These are phyloP conservation scores for Orthosia incerta DNA, from an alignment of 2,888 invertebrate species.

Conservation along the genomic window DNA sequence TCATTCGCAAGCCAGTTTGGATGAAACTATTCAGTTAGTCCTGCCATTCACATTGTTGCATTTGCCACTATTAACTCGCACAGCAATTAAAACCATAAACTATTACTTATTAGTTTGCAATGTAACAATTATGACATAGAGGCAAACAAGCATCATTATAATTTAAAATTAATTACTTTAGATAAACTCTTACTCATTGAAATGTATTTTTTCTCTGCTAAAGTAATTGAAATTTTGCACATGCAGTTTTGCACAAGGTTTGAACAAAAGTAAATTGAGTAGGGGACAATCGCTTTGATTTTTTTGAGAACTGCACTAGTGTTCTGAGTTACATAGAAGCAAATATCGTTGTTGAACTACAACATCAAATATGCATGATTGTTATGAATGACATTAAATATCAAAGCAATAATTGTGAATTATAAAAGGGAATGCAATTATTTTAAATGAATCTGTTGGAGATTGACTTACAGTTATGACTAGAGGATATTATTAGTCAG, in stretches of 20 bases:
- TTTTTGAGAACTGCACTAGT: not conserved
- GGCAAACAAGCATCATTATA: not conserved
- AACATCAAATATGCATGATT: not conserved
- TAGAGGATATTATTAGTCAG: not conserved
- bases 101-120: not conserved
- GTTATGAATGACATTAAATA: not conserved
- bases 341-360: not conserved
- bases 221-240: not conserved
- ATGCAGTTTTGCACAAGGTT: not conserved
- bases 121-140: not conserved
- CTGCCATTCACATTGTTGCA: not conserved
- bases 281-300: not conserved
- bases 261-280: not conserved
- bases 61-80: constrained; percentile 2
- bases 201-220: not conserved
- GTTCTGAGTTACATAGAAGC: not conserved
- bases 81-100: constrained; percentile 2
- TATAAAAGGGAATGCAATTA: not conserved
- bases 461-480: not conserved
- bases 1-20: not conserved
- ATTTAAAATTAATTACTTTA: not conserved
- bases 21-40: not conserved
- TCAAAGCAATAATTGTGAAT: not conserved
- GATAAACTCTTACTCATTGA: not conserved
- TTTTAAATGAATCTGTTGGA: not conserved